Base-by-base conservation (phyloP, 2,797 vertebrate species). In the Enteromius afrohamiltoni region DNA sequence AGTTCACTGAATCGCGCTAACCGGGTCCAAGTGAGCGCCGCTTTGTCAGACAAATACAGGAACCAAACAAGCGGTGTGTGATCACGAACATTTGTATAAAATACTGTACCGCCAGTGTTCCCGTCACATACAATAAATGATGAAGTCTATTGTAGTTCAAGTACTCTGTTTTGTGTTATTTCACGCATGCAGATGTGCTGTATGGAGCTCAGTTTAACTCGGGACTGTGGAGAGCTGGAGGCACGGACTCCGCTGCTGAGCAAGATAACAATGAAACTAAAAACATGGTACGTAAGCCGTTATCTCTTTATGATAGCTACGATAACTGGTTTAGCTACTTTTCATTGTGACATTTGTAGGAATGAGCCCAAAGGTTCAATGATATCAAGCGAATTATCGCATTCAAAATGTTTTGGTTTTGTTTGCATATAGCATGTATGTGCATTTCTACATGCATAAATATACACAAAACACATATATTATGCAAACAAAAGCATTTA, bases 201-300 rank as follows among this genome's bases (percentile, higher is more conserved):
- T 93, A 91, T 71, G 86, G 89, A 29, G 90, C 75, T n/a, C 91
- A 88, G 76, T 83, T 92, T 82, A 89, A 89, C 31, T 69, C 88
- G 68, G 64, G 80, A 2, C 51, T 93, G 55, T 94, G 93, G 93
- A 71, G 92, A 0, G 80, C 82, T 2, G 84, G 87, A 55, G 80
- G 85, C 3, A 49, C 75, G 16, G 82, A 26, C 67, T 3, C 67
- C 0, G 9, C 65, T 29, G 51, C 53, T 37, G 65, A 71, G 74
- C 51, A 55, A 62, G 21, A 40, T 14, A 37, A 37, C 2, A 71
- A 60, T 62, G 67, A 62, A 47, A 71, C 67, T 70, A 71, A 78
- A 53, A 78, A 31, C 51, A 70, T 60, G 75, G 82, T 83, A 71
- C n/a, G 82, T 29, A 21, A 45, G 42, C 65, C 9, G 14, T 80